A percentile compares a stretch with the other conserved stretches of the same genome.
These are phyloP conservation scores for Aurelia sp. DNA, from an alignment of 30 jellyfish, hydroid and myxozoan genomes.

Conservation along the genomic window DNA sequence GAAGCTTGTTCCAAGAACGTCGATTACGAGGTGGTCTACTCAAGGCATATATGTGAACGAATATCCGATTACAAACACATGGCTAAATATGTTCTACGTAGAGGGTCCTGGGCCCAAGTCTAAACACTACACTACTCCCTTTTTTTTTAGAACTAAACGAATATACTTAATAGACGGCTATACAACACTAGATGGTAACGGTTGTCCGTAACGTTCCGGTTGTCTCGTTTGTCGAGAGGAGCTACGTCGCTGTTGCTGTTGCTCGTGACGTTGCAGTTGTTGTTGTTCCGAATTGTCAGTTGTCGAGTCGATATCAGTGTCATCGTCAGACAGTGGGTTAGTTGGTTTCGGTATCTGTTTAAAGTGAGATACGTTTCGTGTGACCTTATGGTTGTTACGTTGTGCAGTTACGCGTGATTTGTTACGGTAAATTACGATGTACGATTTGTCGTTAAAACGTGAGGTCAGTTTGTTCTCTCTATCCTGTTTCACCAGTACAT, in stretches of 20 bases:
- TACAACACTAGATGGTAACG: slow-evolving; percentile 2
- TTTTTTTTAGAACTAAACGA: too few species aligned
- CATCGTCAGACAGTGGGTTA: too few species aligned
- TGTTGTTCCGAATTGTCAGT: neutral
- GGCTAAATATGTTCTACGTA: too few species aligned
- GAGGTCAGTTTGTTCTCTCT: slow-evolving; percentile 30
- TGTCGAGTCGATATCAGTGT: neutral
- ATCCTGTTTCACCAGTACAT: slow-evolving; percentile 23
- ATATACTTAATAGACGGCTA: neutral
- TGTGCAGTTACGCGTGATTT: slow-evolving; percentile 49
- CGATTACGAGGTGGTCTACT: too few species aligned
- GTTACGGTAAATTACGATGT: slow-evolving; percentile 5
- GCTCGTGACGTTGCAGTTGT: neutral
- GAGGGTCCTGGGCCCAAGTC: too few species aligned
- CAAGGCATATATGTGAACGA: too few species aligned
- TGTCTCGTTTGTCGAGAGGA: slow-evolving; percentile 20
- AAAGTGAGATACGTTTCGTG: slow-evolving; percentile 42
- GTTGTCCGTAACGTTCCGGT: slow-evolving; percentile 29
- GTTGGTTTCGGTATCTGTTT: neutral
- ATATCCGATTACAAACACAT: too few species aligned
- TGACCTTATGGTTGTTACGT: slow-evolving; percentile 18
- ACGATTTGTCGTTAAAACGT: neutral
- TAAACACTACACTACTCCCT: too few species aligned
- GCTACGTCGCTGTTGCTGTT: slow-evolving; percentile 14
- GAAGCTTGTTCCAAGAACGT: too few species aligned